Evolutionary conservation across 2,888 invertebrate genomes (phyloP).

Genomic region (Xylocampa areola): DNA sequence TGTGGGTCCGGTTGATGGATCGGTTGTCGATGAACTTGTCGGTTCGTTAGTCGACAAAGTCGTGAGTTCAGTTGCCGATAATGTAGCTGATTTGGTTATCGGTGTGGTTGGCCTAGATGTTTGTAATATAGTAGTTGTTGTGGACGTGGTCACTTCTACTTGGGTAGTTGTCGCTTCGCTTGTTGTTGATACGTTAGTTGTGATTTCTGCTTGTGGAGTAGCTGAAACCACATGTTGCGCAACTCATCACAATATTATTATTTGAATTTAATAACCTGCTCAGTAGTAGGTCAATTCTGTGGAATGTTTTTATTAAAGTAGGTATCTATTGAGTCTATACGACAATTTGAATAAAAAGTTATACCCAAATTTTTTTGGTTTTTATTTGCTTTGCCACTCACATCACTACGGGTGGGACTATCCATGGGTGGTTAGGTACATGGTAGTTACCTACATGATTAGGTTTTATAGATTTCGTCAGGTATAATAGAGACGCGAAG

Average conservation of each 20-base stretch:
- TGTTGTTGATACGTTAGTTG: slow-evolving; percentile 12
- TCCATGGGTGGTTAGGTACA: too few relatives aligned
- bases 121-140: slow-evolving; percentile 7
- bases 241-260: slow-evolving; percentile 35
- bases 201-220: slow-evolving; percentile 23
- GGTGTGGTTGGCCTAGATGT: neutral
- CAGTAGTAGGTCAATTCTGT: neutral
- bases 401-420: too few relatives aligned
- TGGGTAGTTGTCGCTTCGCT: slow-evolving; percentile 6
- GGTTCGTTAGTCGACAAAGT: neutral
- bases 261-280: neutral
- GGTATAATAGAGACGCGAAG: too few relatives aligned
- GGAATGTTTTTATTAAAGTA: too few relatives aligned
- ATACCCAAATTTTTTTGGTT: too few relatives aligned
- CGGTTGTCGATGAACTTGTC: neutral
- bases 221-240: slow-evolving; percentile 48
- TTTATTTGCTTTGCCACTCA: too few relatives aligned
- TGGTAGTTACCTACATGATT: too few relatives aligned
- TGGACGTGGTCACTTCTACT: slow-evolving; percentile 3
- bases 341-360: too few relatives aligned
- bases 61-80: too few relatives aligned
- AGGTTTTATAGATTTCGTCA: too few relatives aligned
- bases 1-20: neutral
- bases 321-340: too few relatives aligned
- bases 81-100: neutral